Evolutionary conservation across 2,888 invertebrate species (phyloP).

Genomic region (Bombylius major): DNA sequence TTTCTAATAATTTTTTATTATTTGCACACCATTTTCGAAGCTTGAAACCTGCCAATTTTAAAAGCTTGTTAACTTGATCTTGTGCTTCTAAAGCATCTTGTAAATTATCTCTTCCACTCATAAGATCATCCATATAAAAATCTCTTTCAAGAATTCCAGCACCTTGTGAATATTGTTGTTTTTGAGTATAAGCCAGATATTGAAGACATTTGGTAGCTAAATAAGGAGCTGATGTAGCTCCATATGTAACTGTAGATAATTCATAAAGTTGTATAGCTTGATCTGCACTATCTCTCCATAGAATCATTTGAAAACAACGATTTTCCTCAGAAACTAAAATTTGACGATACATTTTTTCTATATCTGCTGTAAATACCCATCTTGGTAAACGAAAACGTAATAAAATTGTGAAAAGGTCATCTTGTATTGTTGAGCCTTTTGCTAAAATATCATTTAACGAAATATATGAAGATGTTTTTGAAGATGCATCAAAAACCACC

Average conservation of each 20-base stretch:
- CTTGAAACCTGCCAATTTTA: conserved; percentile 6
- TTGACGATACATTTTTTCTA: conserved; percentile 10
- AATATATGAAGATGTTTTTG: conserved; percentile 8
- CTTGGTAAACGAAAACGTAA: conserved; percentile 1
- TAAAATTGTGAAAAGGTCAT: conserved; percentile 10
- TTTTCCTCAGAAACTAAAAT: background rate
- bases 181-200: conserved; percentile 11
- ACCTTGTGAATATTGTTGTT: conserved; percentile 5
- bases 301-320: background rate
- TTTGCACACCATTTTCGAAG: conserved; percentile 8
- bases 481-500: conserved; percentile 5
- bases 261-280: background rate
- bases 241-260: too few relatives aligned
- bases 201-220: background rate
- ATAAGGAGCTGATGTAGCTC: too few relatives aligned
- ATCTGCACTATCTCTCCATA: conserved; percentile 4
- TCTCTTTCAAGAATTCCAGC: background rate
- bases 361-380: conserved; percentile 9
- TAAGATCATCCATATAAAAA: too few relatives aligned
- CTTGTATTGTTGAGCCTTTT: conserved; percentile 9
- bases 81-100: conserved; percentile 5
- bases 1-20: background rate
- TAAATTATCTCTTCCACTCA: too few relatives aligned
- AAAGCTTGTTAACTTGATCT: conserved; percentile 1
- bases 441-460: conserved; percentile 11